Evolutionary conservation across 1,140 invertebrate genomes (phyloP), one percentile per base, ranked within the genome.

Genomic region (Drosophila murphyi): DNA sequence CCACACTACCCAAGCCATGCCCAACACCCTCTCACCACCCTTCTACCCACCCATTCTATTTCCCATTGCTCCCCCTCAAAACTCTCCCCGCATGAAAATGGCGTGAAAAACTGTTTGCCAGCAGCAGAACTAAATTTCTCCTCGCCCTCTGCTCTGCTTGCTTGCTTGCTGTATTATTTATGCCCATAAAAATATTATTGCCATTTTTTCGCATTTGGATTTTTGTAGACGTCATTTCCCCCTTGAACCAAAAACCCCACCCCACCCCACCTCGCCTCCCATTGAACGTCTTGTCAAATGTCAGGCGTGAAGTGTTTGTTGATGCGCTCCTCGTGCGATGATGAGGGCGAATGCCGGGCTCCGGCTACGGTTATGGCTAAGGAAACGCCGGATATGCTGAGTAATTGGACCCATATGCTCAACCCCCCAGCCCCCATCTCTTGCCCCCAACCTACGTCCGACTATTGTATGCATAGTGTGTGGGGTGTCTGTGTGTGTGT

Each of bases 171-270:
- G 57, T 85, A 90, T 89, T 89, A 89, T 89, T 89, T 90, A 89
- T 89, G 86, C 72, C 81, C 85, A 89, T 89, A 89, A 89, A 89
- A 89, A 90, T 89, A 89, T 89, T 89, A 90, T 89, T 89, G 85
- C 85, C 85, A 90, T 89, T 89, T 89, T 88, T 89, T 90, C 80
- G 86, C 75, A 90, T 88, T 89, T 76, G 85, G 85, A 81, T 89
- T 89, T 82, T 63, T 74, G 63, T 71, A 63, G 47, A 55, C 65
- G 80, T 71, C 83, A 69, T 72, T 52, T 60, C n/a, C 10, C 47
- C 32, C 20, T 20, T 20, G 20, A 20, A 20, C 20, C 20, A 20
- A 20, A 20, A 20, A 20, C 20, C 29, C 28, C 8, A 3, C 59
- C 31, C 20, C 29, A 41, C 54, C 54, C 50, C 56, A 45, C 52